A percentile compares a stretch with the other conserved stretches of the same genome.
Evolutionary conservation across 1,140 invertebrate species (phyloP).

Genomic region (Agrilus planipennis): DNA sequence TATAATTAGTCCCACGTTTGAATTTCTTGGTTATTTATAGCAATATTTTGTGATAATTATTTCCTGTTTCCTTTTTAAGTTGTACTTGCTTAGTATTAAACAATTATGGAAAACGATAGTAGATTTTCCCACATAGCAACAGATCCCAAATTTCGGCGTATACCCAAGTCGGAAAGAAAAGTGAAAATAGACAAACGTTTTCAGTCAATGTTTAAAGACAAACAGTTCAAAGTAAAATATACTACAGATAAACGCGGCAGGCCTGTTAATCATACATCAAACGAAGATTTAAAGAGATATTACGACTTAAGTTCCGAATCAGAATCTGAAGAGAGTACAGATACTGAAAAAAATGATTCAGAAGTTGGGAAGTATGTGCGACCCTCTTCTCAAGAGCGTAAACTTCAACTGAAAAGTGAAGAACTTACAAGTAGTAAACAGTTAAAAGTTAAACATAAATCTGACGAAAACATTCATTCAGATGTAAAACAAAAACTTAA

Average conservation of each 20-base stretch:
- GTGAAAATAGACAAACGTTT: conserved; percentile 94
- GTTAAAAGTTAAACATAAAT: conserved; percentile 7
- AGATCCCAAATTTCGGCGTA: conserved; percentile 81
- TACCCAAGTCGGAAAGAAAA: conserved; percentile 76
- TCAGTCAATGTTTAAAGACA: conserved; percentile 81
- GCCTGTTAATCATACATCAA: conserved; percentile 59
- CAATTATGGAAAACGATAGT: conserved; percentile 54
- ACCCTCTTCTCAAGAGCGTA: no score
- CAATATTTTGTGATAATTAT: no score
- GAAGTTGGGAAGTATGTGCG: conserved; percentile 22
- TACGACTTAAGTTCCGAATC: conserved; percentile 65
- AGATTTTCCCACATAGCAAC: conserved; percentile 74
- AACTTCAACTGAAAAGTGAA: no score
- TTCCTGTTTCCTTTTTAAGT: no score
- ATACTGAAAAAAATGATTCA: conserved; percentile 18
- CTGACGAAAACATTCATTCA: conserved; percentile 37
- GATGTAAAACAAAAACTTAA: conserved; percentile 51
- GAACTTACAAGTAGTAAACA: neutral
- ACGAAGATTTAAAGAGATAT: conserved; percentile 77
- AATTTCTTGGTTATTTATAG: no score
- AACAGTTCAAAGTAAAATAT: conserved; percentile 78
- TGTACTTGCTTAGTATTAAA: no score
- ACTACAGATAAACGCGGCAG: conserved; percentile 86
- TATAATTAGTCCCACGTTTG: no score
- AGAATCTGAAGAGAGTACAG: conserved; percentile 33